Evolutionary conservation across 2,888 invertebrate genomes (phyloP), one percentile per base, ranked within the genome.

Genomic region (Melolontha melolontha): DNA sequence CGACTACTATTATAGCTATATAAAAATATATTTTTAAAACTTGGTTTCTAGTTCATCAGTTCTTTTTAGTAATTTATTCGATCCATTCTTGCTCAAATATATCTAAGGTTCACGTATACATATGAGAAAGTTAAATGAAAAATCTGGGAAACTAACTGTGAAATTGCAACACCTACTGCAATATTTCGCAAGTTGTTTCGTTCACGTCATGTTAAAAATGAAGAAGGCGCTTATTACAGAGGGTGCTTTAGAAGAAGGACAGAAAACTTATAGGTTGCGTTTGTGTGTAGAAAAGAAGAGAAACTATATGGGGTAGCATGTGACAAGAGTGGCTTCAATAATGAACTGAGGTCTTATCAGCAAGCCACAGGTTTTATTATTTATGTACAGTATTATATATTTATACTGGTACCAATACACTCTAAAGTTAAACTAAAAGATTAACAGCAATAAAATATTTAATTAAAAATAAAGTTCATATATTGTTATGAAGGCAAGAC

Each of bases 311-410:
- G 64, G 64, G 64, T 64, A 64, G 64, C 51, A 64, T 64, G 64
- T 64, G 64, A 64, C 64, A 41, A 49, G 16, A 39, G 16, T 64
- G 40, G 41, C 51, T 51, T 49, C 51, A 41, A 51, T 64, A 64
- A 64, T 51, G 52, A 52, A 51, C 27, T 59, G n/a, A 51, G 64
- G 64, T 14, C 51, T 64, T 64, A 64, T 64, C 64, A 51, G 42
- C 14, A 17, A 34, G 64, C 27, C 41, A 7, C 64, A 64, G 64
- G 51, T 64, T 64, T 40, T 29, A 51, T 11, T 27, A 59, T 44
- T 44, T 59, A 44, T 42, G 27, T 55, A 22, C 12, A 51, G 16
- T 10, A n/a, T 10, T 0, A 8, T 59, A n/a, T 34, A 11, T 10
- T 6, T 55, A 17, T 27, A 27, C 27, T 44, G 44, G 7, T 14